Percentiles rank a stretch among this genome's conserved stretches.
Evolutionary conservation across 2,888 invertebrate species (phyloP).

Genomic region (Podotricha telesiphe): DNA sequence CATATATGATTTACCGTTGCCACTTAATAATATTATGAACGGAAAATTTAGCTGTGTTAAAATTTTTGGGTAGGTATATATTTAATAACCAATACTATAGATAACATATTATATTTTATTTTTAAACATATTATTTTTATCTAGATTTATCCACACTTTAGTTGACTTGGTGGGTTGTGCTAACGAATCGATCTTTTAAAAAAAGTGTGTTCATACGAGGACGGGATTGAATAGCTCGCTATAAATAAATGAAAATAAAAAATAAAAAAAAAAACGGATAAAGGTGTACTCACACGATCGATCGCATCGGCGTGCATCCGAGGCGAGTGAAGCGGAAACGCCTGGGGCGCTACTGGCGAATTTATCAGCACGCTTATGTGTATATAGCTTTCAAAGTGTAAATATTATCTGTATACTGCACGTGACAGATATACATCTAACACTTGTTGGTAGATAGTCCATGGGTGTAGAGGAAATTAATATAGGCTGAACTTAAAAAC

Average conservation of each 20-base stretch:
- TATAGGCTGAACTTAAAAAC: neutral
- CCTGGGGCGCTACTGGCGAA: conserved; percentile 71
- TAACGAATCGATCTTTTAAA: conserved; percentile 33
- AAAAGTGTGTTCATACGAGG: conserved; percentile 25
- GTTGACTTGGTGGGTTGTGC: conserved; percentile 20
- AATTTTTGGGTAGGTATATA: conserved; percentile 6
- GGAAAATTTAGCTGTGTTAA: conserved; percentile 19
- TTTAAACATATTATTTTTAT: conserved; percentile 6
- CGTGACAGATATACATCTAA: conserved; percentile 24
- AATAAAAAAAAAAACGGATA: conserved; percentile 64
- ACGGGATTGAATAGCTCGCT: conserved; percentile 46
- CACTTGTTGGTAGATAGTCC: neutral
- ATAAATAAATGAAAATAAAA: conserved; percentile 59
- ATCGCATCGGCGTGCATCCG: conserved; percentile 70
- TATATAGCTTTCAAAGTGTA: conserved; percentile 56
- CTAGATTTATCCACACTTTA: neutral
- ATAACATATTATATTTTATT: neutral
- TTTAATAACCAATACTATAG: neutral
- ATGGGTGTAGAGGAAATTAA: neutral
- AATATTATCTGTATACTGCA: conserved; percentile 48
- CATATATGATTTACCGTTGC: conserved; percentile 42
- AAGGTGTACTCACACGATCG: conserved; percentile 75
- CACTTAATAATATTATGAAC: conserved; percentile 42
- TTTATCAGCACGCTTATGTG: conserved; percentile 69
- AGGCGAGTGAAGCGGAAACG: conserved; percentile 74